These are phyloP conservation scores for Cariama cristata DNA, from an alignment of 2,113 vertebrate genomes.

Conservation along the genomic window DNA sequence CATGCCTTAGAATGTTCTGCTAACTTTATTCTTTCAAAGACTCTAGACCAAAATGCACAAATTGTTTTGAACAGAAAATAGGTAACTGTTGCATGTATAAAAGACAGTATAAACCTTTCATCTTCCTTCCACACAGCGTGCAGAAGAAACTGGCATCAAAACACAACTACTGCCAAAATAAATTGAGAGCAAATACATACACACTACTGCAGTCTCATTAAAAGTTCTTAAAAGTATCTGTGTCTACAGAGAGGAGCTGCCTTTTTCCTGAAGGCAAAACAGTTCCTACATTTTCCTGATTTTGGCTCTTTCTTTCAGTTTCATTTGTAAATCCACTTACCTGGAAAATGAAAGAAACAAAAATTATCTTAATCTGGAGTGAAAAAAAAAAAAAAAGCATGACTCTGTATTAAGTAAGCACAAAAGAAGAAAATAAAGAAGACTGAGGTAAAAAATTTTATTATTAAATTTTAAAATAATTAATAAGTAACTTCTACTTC, in stretches of 20 bases:
- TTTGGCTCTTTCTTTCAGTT: not conserved
- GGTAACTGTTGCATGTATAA: not conserved
- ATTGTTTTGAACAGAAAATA: not conserved
- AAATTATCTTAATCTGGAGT: not conserved
- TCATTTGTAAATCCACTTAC: not conserved
- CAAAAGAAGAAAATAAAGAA: not conserved
- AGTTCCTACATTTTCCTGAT: not conserved
- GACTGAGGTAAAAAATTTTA: not conserved
- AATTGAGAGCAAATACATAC: not conserved
- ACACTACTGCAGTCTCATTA: not conserved
- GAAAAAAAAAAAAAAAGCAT: not conserved
- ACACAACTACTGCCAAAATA: not conserved
- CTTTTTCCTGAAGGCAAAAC: not conserved
- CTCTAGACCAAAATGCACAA: not conserved
- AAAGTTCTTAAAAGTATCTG: constrained; percentile 1
- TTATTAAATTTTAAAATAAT: not conserved
- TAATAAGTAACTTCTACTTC: not conserved
- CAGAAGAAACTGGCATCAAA: not conserved
- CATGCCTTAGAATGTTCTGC: not conserved
- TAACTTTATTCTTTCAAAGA: constrained; percentile 1
- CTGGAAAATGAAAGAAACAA: not conserved
- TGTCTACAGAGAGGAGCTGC: not conserved
- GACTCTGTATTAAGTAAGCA: not conserved
- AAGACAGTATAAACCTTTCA: not conserved
- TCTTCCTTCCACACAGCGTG: constrained; percentile 12